Evolutionary conservation across 2,888 invertebrate genomes (phyloP).

Genomic region (Trichogramma dendrolimi): DNA sequence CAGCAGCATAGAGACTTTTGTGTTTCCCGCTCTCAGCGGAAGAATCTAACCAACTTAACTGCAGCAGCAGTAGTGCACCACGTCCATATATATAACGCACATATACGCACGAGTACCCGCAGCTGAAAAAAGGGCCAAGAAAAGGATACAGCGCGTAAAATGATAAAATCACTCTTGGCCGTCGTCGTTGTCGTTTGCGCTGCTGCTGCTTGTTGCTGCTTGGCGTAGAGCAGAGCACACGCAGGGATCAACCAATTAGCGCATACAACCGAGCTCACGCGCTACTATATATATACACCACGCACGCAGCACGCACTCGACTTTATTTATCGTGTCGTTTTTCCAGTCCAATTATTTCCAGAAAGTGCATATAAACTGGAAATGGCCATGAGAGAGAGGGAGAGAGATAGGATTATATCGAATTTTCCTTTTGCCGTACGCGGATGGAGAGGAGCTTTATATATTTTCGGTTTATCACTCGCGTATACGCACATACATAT

Average conservation of each 20-base stretch:
- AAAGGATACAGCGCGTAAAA: slow-evolving; percentile 2
- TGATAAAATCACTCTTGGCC: slow-evolving; percentile 16
- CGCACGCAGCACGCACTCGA: no score
- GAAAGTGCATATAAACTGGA: slow-evolving; percentile 19
- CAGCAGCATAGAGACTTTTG: no score
- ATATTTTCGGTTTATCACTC: slow-evolving; percentile 15
- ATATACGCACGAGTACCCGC: not conserved
- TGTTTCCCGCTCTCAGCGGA: slow-evolving; percentile 8
- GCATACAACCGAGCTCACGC: slow-evolving; percentile 6
- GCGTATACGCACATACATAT: no score
- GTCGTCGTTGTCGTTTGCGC: not conserved
- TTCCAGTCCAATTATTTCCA: slow-evolving; percentile 21
- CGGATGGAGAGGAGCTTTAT: slow-evolving; percentile 6
- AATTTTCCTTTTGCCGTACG: slow-evolving; percentile 10
- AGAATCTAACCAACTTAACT: no score
- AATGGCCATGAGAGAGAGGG: slow-evolving; percentile 3
- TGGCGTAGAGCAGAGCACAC: no score
- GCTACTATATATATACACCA: no score
- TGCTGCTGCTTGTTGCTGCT: no score
- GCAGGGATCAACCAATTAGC: slow-evolving; percentile 22
- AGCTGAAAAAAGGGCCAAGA: slow-evolving; percentile 1
- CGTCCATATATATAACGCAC: no score
- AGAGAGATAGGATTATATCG: slow-evolving; percentile 6
- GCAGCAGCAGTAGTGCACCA: no score
- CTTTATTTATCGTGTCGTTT: slow-evolving; percentile 23